phyloP scores from a whole-genome alignment of 2,113 vertebrate genomes.

The Caranx melampygus region DNA sequence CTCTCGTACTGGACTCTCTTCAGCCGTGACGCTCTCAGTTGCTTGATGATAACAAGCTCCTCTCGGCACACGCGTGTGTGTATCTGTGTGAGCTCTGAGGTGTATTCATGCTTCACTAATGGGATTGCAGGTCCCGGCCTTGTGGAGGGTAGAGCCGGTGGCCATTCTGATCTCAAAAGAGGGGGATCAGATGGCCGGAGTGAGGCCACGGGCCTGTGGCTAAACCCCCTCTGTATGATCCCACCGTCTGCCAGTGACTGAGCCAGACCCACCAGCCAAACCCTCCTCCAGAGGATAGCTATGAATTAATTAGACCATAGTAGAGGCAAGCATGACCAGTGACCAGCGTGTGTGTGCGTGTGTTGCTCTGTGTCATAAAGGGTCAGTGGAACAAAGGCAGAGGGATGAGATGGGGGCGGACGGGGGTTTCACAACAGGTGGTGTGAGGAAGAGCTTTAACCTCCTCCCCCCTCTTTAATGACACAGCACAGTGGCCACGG shows the following conservation, averaged over 20 bases:
- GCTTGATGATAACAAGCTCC: conserved; percentile 13
- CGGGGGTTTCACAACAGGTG: conserved; percentile 84
- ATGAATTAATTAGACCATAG: conserved; percentile 81
- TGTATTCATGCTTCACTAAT: conserved; percentile 75
- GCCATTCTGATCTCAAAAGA: conserved; percentile 52
- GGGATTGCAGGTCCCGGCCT: conserved; percentile 67
- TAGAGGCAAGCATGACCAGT: conserved; percentile 49
- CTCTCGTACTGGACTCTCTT: not conserved
- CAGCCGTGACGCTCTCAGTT: not conserved
- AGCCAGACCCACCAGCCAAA: conserved; percentile 69
- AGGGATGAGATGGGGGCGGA: conserved; percentile 28
- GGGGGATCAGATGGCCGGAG: conserved; percentile 76
- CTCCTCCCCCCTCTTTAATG: conserved; percentile 55
- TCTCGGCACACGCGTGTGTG: not conserved
- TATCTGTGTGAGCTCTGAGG: conserved; percentile 25
- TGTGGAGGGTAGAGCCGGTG: conserved; percentile 54
- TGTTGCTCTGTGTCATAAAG: conserved; percentile 45
- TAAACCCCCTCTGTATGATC: conserved; percentile 68
- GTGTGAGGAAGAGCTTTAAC: conserved; percentile 75
- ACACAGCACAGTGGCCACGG: conserved; percentile 48
- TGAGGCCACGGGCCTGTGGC: conserved; percentile 69
- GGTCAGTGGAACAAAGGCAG: conserved; percentile 59
- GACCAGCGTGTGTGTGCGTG: conserved; percentile 38
- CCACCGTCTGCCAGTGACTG: conserved; percentile 66
- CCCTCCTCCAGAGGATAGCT: conserved; percentile 69